Conservation (phyloP, 2,113 vertebrate genomes). For the Neolamprologus tretocephalus region DNA sequence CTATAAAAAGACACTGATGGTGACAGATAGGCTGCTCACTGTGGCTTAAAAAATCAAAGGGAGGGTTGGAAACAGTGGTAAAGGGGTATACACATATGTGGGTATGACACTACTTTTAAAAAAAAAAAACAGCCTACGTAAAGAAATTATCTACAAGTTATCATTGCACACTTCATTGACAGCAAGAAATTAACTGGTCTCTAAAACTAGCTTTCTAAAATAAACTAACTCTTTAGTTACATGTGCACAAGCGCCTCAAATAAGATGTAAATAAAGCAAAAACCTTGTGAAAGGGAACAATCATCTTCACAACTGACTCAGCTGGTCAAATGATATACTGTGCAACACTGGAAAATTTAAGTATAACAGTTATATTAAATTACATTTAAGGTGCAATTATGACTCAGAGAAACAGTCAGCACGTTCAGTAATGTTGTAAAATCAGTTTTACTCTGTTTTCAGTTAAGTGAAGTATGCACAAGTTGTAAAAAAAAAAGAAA, state of each 20-base stretch:
- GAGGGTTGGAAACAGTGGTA: background rate
- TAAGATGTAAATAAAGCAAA: background rate
- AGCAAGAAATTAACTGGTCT: background rate
- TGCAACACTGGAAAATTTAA: background rate
- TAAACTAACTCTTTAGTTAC: background rate
- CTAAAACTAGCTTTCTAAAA: background rate
- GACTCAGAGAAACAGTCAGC: background rate
- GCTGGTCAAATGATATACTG: background rate
- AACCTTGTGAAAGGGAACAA: background rate
- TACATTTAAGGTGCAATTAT: background rate
- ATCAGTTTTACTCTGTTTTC: background rate
- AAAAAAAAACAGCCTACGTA: background rate
- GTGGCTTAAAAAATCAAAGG: conserved; percentile 6
- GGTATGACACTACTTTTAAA: background rate
- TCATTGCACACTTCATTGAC: background rate
- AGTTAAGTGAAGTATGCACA: background rate
- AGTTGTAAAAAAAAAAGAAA: background rate
- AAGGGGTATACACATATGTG: background rate
- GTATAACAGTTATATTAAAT: background rate
- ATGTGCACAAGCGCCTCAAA: background rate
- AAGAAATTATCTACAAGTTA: background rate
- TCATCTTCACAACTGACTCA: background rate
- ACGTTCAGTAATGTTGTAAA: background rate
- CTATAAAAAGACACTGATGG: conserved; percentile 9
- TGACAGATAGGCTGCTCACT: background rate